These are phyloP conservation scores for Troides helena DNA, from an alignment of 2,888 invertebrate genomes.

Conservation along the genomic window DNA sequence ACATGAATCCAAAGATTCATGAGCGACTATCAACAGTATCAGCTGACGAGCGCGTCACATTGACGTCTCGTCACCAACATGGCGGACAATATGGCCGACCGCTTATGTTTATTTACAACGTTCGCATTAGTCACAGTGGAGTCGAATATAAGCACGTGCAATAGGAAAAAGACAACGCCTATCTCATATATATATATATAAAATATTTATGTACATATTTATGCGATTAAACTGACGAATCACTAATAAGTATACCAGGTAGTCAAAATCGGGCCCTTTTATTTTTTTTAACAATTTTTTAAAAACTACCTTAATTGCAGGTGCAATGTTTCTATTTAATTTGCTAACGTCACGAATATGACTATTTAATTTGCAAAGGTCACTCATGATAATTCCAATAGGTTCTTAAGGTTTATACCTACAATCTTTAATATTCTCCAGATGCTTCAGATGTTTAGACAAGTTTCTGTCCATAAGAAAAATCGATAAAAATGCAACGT, in stretches of 20 bases:
- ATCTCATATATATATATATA: neutral
- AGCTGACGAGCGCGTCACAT: slow-evolving; percentile 63
- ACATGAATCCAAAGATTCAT: neutral
- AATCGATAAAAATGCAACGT: too few relatives aligned
- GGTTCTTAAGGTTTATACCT: neutral
- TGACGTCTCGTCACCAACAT: slow-evolving; percentile 61
- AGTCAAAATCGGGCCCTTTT: neutral
- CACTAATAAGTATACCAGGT: slow-evolving; percentile 13
- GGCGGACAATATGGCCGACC: slow-evolving; percentile 63
- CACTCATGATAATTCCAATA: neutral
- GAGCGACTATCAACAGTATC: slow-evolving; percentile 47
- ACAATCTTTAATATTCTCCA: neutral
- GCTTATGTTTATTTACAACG: slow-evolving; percentile 65
- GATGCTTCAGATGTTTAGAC: neutral
- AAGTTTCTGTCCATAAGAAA: neutral
- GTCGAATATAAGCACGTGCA: slow-evolving; percentile 25
- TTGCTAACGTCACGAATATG: neutral
- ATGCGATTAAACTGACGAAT: slow-evolving; percentile 11
- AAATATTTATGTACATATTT: neutral
- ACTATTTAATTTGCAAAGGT: neutral
- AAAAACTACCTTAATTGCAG: neutral
- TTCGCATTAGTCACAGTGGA: slow-evolving; percentile 39
- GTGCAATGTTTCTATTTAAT: neutral
- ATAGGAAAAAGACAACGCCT: slow-evolving; percentile 21
- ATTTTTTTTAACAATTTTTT: neutral